Base-by-base conservation (phyloP, 92 coral and sea anemone genomes). In the Desmophyllum pertusum region DNA sequence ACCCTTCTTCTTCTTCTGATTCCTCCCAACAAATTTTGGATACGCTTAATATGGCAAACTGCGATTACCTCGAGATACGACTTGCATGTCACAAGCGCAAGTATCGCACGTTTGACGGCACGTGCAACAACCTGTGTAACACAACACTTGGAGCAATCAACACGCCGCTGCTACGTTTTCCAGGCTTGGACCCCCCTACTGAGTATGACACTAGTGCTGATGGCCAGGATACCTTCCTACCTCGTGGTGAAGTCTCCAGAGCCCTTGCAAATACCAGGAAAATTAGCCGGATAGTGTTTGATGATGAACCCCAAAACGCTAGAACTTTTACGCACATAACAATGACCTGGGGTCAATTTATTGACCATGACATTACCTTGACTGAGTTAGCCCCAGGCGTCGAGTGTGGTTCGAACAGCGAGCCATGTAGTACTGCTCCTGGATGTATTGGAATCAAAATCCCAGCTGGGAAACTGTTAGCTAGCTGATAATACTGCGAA, bases 341-440 rank as follows among this genome's bases (percentile, higher is more conserved):
- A 6, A 86, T 86, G 89, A 48, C 84, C 27, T 86, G 76, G 55
- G 89, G 89, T 1, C 67, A 71, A 19, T 86, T 86, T 41, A 48
- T 86, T 36, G 89, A 80, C 48, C 89, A 86, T 35, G 89, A 86
- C 63, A 6, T 86, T n/a, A 86, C 89, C 0, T 62, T 80, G 48
- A 63, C 83, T 11, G 63, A 42, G 31, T 35, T 70, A 4, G 46
- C 17, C 30, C 33, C 14, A 15, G 35, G 30, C 3, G 23, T 43
- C 11, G 85, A 72, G n/a, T 81, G 85, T 52, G 85, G 85, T 4
- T 33, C 23, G 61, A 79, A 79, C 27, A 42, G 41, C 33, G 73
- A 25, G 3, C 73, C 73, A 1, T 79, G 83, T 64, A 39, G 39
- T 10, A 30, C 1, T 36, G 21, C 9, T 8, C 4, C 39, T 1